These are phyloP conservation scores for Clitarchus hookeri DNA, from an alignment of 2,888 invertebrate species.

Conservation along the genomic window DNA sequence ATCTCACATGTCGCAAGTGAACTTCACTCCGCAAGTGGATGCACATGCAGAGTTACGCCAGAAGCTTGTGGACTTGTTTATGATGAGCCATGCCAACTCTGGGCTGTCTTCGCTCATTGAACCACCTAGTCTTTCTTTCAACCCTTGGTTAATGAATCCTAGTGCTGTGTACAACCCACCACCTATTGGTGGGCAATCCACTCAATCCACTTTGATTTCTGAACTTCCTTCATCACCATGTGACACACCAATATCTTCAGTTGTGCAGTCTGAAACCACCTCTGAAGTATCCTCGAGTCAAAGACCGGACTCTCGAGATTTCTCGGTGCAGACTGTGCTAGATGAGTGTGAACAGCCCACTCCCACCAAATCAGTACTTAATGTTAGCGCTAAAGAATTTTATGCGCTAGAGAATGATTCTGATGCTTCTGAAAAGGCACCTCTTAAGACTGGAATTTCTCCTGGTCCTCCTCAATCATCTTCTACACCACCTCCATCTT, in stretches of 20 bases:
- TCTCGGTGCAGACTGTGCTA: background rate
- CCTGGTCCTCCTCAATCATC: background rate
- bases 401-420: background rate
- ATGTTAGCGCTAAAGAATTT: background rate
- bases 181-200: background rate
- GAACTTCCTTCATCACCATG: background rate
- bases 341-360: background rate
- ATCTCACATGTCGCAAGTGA: background rate
- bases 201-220: background rate
- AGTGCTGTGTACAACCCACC: background rate
- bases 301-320: background rate
- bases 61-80: background rate
- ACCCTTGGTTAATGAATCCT: background rate
- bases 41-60: background rate
- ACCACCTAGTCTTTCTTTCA: background rate
- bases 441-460: background rate
- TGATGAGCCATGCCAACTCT: background rate
- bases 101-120: background rate
- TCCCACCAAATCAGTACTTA: background rate
- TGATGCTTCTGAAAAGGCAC: background rate
- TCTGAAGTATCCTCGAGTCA: background rate
- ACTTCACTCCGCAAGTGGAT: background rate
- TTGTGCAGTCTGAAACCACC: background rate
- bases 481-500: too few relatives aligned
- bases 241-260: background rate